A percentile compares a stretch with the other conserved stretches of the same genome.
Evolutionary conservation across 2,797 vertebrate genomes (phyloP).

Genomic region (Pantherophis vulpinus): DNA sequence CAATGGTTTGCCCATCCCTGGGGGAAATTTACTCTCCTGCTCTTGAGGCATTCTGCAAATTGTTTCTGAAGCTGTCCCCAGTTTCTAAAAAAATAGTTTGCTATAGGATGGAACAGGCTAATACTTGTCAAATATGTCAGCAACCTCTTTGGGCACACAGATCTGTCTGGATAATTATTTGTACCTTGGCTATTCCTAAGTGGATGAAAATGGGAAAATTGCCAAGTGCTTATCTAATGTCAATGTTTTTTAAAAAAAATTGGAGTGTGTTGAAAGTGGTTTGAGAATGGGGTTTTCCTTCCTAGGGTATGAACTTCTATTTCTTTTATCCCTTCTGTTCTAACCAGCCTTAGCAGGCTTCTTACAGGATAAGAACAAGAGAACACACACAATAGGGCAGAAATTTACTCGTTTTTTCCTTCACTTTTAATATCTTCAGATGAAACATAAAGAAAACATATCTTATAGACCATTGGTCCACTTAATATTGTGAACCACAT

Average conservation of each 20-base stretch:
- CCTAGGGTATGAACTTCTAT: neutral
- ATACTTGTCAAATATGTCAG: neutral
- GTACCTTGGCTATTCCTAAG: neutral
- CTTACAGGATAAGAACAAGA: neutral
- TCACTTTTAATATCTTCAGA: neutral
- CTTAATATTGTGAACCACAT: neutral
- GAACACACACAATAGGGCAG: neutral
- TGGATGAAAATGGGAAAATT: neutral
- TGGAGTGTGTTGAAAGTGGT: neutral
- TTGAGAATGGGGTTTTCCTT: neutral
- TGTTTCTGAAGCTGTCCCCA: neutral
- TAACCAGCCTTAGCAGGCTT: neutral
- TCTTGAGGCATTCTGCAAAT: neutral
- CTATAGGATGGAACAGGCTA: neutral
- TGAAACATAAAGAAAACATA: neutral
- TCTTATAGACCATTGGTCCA: neutral
- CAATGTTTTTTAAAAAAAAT: too few species aligned
- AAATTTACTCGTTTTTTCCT: neutral
- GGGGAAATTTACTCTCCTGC: neutral
- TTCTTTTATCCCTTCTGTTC: neutral
- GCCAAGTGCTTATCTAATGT: neutral
- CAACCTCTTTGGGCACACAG: neutral
- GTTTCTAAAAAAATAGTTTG: neutral
- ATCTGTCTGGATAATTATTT: neutral
- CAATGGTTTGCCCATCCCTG: neutral